Evolutionary conservation across 2,888 invertebrate genomes (phyloP), one percentile per base, ranked within the genome.

Genomic region (Cotesia congregata): DNA sequence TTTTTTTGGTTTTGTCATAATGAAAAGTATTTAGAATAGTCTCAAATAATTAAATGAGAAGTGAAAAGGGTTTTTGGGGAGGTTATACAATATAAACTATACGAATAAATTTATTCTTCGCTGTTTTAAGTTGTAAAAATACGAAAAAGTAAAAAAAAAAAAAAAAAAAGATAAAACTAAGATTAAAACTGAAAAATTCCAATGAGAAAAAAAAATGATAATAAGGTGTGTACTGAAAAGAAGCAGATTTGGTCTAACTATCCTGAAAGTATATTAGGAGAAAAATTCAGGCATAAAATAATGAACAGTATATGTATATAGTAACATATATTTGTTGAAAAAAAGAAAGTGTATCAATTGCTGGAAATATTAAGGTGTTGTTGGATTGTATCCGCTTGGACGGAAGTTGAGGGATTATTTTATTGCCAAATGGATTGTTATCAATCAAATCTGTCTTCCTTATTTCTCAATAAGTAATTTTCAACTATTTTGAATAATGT

Each of bases 371-470:
- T 59, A 61, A 71, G 85, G 84, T 74, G 77, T 82, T 74, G 83
- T 80, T 78, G 78, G 84, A 80, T 86, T 83, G 85, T 84, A 85
- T 85, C 83, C 84, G 83, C 83, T 5, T 67, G 77, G 82, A 78
- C 84, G 83, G 84, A 84, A 85, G 83, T 80, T 74, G 78, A 79
- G 76, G 83, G 77, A 78, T 76, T 75, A 76, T 80, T 82, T 82
- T 81, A 81, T 80, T 78, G 72, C 78, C 71, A 78, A 60, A 17
- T 39, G 67, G 50, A 73, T 40, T 73, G 9, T 60, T 62, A 7
- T 61, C 60, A 62, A 72, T 62, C 61, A 17, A 15, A 61, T 60
- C 41, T 64, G 59, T 72, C 50, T 41, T 41, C 12, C 50, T 12
- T 50, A 9, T 12, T 50, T 50, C 7, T 50, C 50, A 50, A 50